phyloP scores from a whole-genome alignment of 1,140 invertebrate genomes.

The Papilio glaucus region DNA sequence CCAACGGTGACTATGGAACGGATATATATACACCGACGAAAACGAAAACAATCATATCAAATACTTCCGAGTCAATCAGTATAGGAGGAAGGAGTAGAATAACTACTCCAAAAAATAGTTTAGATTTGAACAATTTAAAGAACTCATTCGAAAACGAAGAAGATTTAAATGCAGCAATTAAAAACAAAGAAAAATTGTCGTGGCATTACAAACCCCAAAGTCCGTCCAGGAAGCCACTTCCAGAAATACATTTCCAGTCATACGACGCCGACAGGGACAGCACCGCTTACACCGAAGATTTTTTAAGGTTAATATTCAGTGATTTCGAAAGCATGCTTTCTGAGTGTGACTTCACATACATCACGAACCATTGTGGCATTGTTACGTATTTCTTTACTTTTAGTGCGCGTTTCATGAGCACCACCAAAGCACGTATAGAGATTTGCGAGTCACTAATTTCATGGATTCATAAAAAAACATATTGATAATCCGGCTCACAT shows the following conservation, averaged over 20 bases:
- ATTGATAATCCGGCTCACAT: slow-evolving; percentile 69
- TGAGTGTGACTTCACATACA: slow-evolving; percentile 52
- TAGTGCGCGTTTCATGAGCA: slow-evolving; percentile 48
- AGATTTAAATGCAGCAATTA: slow-evolving; percentile 47
- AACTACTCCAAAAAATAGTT: slow-evolving; percentile 63
- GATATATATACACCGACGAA: slow-evolving; percentile 69
- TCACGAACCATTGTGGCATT: slow-evolving; percentile 61
- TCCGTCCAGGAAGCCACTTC: slow-evolving; percentile 63
- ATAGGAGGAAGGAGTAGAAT: slow-evolving; percentile 67
- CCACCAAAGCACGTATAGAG: slow-evolving; percentile 54
- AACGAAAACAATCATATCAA: slow-evolving; percentile 76
- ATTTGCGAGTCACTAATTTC: slow-evolving; percentile 50
- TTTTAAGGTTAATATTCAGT: slow-evolving; percentile 80
- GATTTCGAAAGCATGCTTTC: slow-evolving; percentile 51
- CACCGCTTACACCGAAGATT: slow-evolving; percentile 74
- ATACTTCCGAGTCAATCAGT: slow-evolving; percentile 69
- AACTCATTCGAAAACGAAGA: slow-evolving; percentile 56
- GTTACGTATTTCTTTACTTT: slow-evolving; percentile 48
- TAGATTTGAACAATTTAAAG: slow-evolving; percentile 56
- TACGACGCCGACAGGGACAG: slow-evolving; percentile 71
- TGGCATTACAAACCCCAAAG: slow-evolving; percentile 77
- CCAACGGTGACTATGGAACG: slow-evolving; percentile 66
- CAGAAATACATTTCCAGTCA: slow-evolving; percentile 81
- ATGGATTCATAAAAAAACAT: slow-evolving; percentile 56
- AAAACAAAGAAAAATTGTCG: slow-evolving; percentile 68